Evolutionary conservation across 2,797 vertebrate species (phyloP).

Genomic region (Hyperoplus immaculatus): DNA sequence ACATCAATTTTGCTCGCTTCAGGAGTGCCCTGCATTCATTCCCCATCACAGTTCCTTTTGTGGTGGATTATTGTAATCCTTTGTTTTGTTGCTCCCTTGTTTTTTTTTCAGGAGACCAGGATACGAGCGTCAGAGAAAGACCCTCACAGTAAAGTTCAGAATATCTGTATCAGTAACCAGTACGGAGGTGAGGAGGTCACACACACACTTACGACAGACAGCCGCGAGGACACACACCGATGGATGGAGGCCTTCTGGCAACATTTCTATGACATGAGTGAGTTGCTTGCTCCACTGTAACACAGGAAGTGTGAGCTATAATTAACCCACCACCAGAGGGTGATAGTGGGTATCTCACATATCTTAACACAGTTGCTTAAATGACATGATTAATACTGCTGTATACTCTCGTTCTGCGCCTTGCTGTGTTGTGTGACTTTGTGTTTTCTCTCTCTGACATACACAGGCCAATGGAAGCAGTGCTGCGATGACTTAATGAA

Average conservation of each 20-base stretch:
- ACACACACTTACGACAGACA: conserved; percentile 88
- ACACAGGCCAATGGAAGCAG: conserved; percentile 95
- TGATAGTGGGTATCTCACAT: not conserved
- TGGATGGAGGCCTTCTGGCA: conserved; percentile 98
- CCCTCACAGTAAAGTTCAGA: conserved; percentile 85
- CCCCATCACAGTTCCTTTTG: conserved; percentile 36
- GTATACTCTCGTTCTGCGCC: not conserved
- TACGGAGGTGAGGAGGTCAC: conserved; percentile 92
- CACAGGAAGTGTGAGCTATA: not conserved
- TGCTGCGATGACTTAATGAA: conserved; percentile 96
- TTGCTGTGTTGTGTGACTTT: conserved; percentile 8
- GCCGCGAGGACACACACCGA: conserved; percentile 87
- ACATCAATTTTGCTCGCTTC: conserved; percentile 47
- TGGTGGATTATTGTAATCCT: conserved; percentile 25
- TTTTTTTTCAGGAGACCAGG: conserved; percentile 89
- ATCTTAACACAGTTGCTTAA: not conserved
- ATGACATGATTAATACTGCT: too few relatives aligned
- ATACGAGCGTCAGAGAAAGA: conserved; percentile 91
- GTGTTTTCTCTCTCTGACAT: conserved; percentile 19
- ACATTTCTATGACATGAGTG: conserved; percentile 97
- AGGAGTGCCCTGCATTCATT: conserved; percentile 36
- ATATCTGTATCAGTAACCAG: conserved; percentile 91
- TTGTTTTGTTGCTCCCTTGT: not conserved
- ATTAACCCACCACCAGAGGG: not conserved
- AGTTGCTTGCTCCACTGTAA: conserved; percentile 59